Evolutionary conservation across 2,113 vertebrate species (phyloP), one percentile per base, ranked within the genome.

Genomic region (Petroica traversi): DNA sequence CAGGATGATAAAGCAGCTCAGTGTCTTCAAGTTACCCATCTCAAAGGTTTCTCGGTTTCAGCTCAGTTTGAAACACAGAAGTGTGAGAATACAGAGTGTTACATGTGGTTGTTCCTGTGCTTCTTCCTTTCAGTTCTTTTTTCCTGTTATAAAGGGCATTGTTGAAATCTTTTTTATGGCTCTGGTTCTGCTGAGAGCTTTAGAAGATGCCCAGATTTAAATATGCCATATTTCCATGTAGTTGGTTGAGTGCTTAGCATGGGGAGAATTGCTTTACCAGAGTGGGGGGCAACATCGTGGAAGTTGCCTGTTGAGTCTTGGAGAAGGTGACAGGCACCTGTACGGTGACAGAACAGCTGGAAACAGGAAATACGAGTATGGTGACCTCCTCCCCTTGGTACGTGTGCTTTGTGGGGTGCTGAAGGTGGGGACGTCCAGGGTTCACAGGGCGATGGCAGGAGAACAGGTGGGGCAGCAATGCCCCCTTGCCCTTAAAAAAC

Each of bases 201-300:
- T 61, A 46, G 55, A 74, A 51, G 26, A n/a, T 71, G 55, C 11
- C n/a, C 49, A 13, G 2, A 34, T 16, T 62, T 62, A 41, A 85
- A 46, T 33, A 25, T 12, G 20, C 33, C 2, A 0, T 14, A 2
- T 51, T 73, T 22, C 16, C 20, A 33, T 11, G 29, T 43, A 22
- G 7, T 8, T 59, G 38, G 13, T 17, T 55, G 34, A 13, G 10
- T 31, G 26, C 11, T 72, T 51, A 25, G 17, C 5, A 2, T 11
- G 34, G 23, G 7, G 26, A 20, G 22, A 81, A 81, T 3, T 2
- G 34, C 54, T 73, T 66, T 58, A 12, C 38, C 33, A 20, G 10
- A 46, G 24, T 2, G 3, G 4, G 25, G 11, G 12, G 6, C 4
- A 68, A 0, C 14, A 2, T 71, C 1, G 1, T 31, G 54, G 76